Percentiles rank a stretch among this genome's conserved stretches.
Conservation (phyloP, 2,113 vertebrate genomes). For the Microcebus murinus region DNA sequence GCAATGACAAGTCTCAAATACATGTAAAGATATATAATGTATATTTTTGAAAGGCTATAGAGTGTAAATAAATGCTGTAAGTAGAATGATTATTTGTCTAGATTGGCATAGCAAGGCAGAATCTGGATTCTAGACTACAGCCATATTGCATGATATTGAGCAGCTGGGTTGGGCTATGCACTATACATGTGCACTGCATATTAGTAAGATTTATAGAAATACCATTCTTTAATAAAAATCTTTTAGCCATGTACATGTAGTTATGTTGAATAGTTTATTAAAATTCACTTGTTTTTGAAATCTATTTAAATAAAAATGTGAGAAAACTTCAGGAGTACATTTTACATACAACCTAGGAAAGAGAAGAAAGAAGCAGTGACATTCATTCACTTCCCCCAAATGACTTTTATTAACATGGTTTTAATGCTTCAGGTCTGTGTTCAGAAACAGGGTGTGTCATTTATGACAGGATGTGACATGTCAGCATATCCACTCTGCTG, state of each 20-base stretch:
- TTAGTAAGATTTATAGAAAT: background rate
- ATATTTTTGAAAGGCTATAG: background rate
- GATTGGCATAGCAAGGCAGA: background rate
- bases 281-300: slow-evolving; percentile 35
- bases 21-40: background rate
- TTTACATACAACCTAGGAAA: slow-evolving; percentile 65
- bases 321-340: slow-evolving; percentile 18
- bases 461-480: slow-evolving; percentile 2
- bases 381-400: slow-evolving; percentile 63
- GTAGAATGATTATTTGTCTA: background rate
- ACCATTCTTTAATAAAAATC: background rate
- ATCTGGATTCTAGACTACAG: background rate
- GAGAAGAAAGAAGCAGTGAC: slow-evolving; percentile 60
- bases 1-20: background rate
- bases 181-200: background rate
- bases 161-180: background rate
- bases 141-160: background rate
- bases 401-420: slow-evolving; percentile 58
- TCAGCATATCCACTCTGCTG: slow-evolving; percentile 54
- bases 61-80: background rate
- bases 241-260: background rate
- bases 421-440: slow-evolving; percentile 50
- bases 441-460: slow-evolving; percentile 53
- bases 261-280: slow-evolving; percentile 61
- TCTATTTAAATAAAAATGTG: slow-evolving; percentile 55